Evolutionary conservation across 2,797 vertebrate species (phyloP).

Genomic region (Poliocrania exsul): DNA sequence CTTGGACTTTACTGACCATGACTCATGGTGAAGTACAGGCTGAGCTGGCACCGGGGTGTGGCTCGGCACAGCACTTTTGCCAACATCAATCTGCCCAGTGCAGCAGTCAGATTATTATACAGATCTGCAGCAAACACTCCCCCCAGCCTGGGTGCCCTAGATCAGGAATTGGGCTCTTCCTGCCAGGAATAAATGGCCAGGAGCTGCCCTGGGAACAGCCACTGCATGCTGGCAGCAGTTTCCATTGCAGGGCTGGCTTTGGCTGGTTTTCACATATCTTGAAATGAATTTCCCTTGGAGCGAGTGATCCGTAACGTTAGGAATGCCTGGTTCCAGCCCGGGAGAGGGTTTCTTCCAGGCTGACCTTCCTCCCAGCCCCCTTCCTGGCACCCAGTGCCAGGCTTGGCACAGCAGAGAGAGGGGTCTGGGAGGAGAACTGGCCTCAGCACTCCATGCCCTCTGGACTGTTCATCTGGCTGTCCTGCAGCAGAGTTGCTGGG

Average conservation of each 20-base stretch:
- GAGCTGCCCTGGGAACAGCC: neutral
- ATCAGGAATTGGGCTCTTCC: neutral
- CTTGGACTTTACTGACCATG: neutral
- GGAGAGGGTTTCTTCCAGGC: neutral
- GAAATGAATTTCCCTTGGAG: conserved; percentile 35
- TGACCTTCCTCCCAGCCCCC: neutral
- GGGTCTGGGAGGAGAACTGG: neutral
- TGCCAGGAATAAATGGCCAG: neutral
- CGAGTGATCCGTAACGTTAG: neutral
- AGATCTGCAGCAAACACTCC: neutral
- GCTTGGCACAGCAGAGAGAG: neutral
- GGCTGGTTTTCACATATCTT: neutral
- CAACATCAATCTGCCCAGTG: neutral
- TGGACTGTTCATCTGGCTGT: neutral
- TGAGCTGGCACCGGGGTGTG: conserved; percentile 53
- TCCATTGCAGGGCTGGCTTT: neutral
- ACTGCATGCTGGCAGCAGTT: neutral
- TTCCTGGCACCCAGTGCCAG: neutral
- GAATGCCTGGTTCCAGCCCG: conserved; percentile 15
- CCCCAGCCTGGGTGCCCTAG: neutral
- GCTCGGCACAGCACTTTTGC: rapidly evolving
- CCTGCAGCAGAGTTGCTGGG: neutral
- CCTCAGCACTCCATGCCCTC: neutral
- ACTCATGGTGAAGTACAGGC: neutral
- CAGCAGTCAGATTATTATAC: neutral